Percentiles rank a stretch among this genome's conserved stretches.
Evolutionary conservation across 1,140 invertebrate genomes (phyloP).

Genomic region (Augochlora pura): DNA sequence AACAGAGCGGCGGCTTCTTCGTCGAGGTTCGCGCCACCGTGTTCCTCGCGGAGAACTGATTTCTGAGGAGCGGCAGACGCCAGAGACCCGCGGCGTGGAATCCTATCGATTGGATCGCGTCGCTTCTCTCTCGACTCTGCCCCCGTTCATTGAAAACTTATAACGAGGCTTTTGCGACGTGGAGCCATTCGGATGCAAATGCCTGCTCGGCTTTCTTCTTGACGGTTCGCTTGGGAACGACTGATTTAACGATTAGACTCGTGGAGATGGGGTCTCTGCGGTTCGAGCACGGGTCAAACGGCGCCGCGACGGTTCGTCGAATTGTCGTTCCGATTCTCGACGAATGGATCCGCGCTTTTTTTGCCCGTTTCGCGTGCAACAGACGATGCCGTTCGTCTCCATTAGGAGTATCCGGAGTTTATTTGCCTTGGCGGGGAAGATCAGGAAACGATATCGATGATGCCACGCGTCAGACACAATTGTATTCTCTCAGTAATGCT

Average conservation of each 20-base stretch:
- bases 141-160: slow-evolving; percentile 39
- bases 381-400: no score
- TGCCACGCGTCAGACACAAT: no score
- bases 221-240: slow-evolving; percentile 8
- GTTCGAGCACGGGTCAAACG: slow-evolving; percentile 14
- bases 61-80: background rate
- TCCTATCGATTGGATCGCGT: slow-evolving; percentile 27
- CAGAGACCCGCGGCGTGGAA: background rate
- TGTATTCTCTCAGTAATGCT: no score
- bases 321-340: no score
- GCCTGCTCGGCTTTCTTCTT: slow-evolving; percentile 18
- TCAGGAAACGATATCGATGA: no score
- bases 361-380: background rate
- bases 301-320: background rate
- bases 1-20: background rate
- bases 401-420: no score
- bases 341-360: background rate
- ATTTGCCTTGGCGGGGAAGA: no score
- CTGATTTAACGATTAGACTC: slow-evolving; percentile 23
- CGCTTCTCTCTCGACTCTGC: background rate
- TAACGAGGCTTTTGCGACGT: slow-evolving; percentile 40
- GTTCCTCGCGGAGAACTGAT: no score
- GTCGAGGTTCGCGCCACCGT: no score
- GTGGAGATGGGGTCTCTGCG: background rate
- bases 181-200: slow-evolving; percentile 43